Conservation (phyloP, 2,797 vertebrate genomes). For the Kryptopterus vitreolus region DNA sequence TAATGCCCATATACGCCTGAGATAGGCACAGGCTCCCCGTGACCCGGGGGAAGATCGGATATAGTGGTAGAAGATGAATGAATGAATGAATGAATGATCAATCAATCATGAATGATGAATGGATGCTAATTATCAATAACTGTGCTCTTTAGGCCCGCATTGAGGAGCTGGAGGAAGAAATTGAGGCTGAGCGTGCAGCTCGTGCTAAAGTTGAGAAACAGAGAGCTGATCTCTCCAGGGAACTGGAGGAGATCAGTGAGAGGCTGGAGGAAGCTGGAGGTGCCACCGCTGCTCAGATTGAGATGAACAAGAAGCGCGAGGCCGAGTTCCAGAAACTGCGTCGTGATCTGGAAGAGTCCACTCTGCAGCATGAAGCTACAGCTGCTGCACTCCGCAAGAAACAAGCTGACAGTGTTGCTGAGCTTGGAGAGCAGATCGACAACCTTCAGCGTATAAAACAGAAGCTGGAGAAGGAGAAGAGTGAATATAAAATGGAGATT, state of each 20-base stretch:
- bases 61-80: no score
- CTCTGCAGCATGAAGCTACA: conserved; percentile 83
- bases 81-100: no score
- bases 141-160: conserved; percentile 76
- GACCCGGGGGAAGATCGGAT: no score
- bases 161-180: conserved; percentile 68
- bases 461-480: conserved; percentile 69
- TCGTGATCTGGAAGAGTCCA: conserved; percentile 83
- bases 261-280: conserved; percentile 85
- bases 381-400: conserved; percentile 53
- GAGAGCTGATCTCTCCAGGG: conserved; percentile 71
- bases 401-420: conserved; percentile 74
- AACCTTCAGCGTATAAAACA: conserved; percentile 87
- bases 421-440: conserved; percentile 83
- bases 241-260: conserved; percentile 85
- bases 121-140: background rate
- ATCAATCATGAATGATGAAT: no score
- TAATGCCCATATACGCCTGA: no score
- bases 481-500: conserved; percentile 81
- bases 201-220: background rate
- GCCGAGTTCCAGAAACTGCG: conserved; percentile 85
- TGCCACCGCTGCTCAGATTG: conserved; percentile 77
- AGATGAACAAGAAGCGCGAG: conserved; percentile 87
- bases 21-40: no score
- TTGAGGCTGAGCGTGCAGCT: no score